Percentiles rank a stretch among this genome's conserved stretches.
Conservation (phyloP, 2,113 vertebrate genomes). For the Psilopsiagon aymara region DNA sequence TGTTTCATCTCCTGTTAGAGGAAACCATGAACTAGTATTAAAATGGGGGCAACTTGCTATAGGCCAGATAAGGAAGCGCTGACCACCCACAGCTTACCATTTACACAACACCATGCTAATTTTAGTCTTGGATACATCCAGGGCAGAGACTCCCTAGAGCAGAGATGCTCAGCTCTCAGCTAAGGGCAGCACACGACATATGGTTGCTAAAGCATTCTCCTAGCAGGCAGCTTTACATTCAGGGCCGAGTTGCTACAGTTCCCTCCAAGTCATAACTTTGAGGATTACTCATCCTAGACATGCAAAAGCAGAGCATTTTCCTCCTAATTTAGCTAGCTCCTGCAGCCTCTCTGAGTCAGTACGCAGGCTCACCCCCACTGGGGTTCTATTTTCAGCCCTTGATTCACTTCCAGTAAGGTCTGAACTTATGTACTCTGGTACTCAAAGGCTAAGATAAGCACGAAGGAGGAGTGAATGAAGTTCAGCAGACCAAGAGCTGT, state of each 20-base stretch:
- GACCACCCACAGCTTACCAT: not conserved
- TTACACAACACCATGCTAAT: not conserved
- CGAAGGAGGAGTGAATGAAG: not conserved
- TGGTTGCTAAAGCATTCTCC: slow-evolving; percentile 26
- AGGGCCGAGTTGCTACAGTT: slow-evolving; percentile 18
- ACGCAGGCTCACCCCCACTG: not conserved
- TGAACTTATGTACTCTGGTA: not conserved
- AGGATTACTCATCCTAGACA: slow-evolving; percentile 57
- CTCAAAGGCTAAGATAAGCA: not conserved
- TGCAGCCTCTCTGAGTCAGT: slow-evolving; percentile 38
- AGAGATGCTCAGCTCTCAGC: not conserved
- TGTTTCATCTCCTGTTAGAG: not conserved
- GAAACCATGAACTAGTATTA: not conserved
- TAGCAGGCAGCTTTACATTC: slow-evolving; percentile 14
- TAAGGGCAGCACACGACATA: slow-evolving; percentile 11
- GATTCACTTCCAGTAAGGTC: not conserved
- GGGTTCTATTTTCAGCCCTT: slow-evolving; percentile 10
- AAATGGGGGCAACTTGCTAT: not conserved
- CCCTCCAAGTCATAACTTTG: slow-evolving; percentile 31
- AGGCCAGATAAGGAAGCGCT: not conserved
- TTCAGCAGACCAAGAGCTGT: not conserved
- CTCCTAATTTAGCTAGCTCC: slow-evolving; percentile 4
- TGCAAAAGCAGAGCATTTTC: not conserved
- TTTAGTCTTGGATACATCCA: not conserved
- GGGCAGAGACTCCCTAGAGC: not conserved